Evolutionary conservation across 2,797 vertebrate genomes (phyloP), one percentile per base, ranked within the genome.

Genomic region (Rhynchonycteris naso): DNA sequence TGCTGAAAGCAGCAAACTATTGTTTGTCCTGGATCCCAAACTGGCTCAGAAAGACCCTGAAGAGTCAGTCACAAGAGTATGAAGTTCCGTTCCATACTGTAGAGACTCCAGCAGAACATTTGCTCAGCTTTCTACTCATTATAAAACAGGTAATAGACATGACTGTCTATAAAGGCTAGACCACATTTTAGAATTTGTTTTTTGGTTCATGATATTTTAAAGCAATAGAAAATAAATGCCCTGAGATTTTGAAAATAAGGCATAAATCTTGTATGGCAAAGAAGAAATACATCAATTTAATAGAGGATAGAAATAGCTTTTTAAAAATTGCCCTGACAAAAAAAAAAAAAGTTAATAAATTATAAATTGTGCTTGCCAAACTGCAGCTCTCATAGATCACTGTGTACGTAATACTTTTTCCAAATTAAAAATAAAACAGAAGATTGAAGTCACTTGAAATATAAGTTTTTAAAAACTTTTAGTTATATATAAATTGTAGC

Each of bases 361-460:
- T 94, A 26, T 75, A 89, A 92, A 74, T 66, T 69, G 9, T 78
- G 30, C 59, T 87, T 94, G 59, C 85, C 71, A 91, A 94, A 97
- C 91, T 82, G 38, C 4, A 81, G 68, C 28, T 93, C 66, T 95
- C 54, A 50, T 52, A 92, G 86, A 92, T 75, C 35, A 50, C 35
- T 38, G 21, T 65, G 38, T 43, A 86, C 43, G 7, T 83, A 52
- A 47, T 59, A 33, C 26, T 69, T 91, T 76, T 90, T 76, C 80
- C 38, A 93, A 83, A 26, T 50, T 89, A n/a, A 91, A 95, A 96
- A 91, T 54, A n/a, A 96, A 80, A 85, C 69, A 82, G 33, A 38
- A 26, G 63, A 33, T 63, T 92, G 52, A 97, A 92, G 52, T 90
- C 38, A 87, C 56, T 93, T 96, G 86, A 93, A 93, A 95, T 35